These are phyloP conservation scores for Gila orcuttii DNA, from an alignment of 2,113 vertebrate genomes.

Conservation along the genomic window DNA sequence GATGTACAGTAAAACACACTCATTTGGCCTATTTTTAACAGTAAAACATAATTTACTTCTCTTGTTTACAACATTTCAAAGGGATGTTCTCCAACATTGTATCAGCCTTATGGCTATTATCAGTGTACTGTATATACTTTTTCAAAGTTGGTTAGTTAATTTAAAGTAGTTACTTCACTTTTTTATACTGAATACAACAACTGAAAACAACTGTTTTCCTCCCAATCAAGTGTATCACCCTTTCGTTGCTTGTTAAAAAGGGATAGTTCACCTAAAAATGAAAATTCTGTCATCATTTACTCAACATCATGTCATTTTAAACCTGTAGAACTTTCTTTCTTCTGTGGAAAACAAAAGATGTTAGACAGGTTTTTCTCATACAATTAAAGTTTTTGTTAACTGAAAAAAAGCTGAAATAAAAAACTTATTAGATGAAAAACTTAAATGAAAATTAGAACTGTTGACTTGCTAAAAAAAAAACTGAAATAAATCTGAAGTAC, in stretches of 20 bases:
- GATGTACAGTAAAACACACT: not conserved
- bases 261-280: not conserved
- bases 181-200: not conserved
- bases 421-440: too few species aligned
- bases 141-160: slow-evolving; percentile 12
- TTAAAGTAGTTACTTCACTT: not conserved
- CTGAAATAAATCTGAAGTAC: not conserved
- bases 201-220: not conserved
- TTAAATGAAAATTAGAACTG: too few species aligned
- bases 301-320: not conserved
- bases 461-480: not conserved
- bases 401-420: not conserved
- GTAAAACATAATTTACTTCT: not conserved
- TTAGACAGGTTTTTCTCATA: not conserved
- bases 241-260: not conserved
- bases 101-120: slow-evolving; percentile 20
- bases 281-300: not conserved
- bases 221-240: not conserved
- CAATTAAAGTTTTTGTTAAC: not conserved
- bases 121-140: not conserved
- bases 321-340: not conserved
- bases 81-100: not conserved
- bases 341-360: not conserved
- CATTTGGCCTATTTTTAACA: not conserved
- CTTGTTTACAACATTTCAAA: slow-evolving; percentile 9